Evolutionary conservation across 2,888 invertebrate species (phyloP), one percentile per base, ranked within the genome.

Genomic region (Dorcus parallelipipedus): DNA sequence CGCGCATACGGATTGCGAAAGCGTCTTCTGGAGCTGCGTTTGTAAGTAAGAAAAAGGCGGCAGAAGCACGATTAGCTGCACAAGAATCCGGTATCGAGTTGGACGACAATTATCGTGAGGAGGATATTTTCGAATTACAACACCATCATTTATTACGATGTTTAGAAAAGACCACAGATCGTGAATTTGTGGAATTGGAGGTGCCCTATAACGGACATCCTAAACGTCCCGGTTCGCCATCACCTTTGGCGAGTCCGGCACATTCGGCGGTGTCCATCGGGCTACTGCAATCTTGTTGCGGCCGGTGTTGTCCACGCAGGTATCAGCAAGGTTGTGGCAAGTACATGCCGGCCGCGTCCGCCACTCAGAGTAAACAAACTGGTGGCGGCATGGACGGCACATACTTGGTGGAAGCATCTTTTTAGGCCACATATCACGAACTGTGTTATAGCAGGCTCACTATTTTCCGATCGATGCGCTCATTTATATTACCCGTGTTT

Each of bases 21-120:
- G 98, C 97, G 54, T 98, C 98, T 2, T 97, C 96, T 14, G 97
- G 98, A 3, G 98, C 97, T 3, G 98, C 98, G 2, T 97, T 99
- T 79, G 95, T 98, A 67, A 93, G 89, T 76, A 97, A 97, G 84
- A 99, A 99, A 86, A 97, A 97, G 78, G 97, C 97, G 1, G 96
- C 96, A 2, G 98, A 99, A 76, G 97, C 95, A 1, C 84, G 97
- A 49, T 84, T 97, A 71, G 95, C 95, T 54, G 93, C 95, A 52
- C 91, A 93, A 80, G 94, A 94, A 80, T 93, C 93, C 47, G 96
- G 97, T 48, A 88, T 95, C 68, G 93, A 95, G 71, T 80, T 93
- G 69, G 95, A 95, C 71, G 97, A 97, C 65, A 90, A 87, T 67
- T 88, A 86, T 75, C 84, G 92, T 64, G 95, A 96, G 74, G 96